A percentile compares a stretch with the other conserved stretches of the same genome.
Evolutionary conservation across 2,113 vertebrate genomes (phyloP).

Genomic region (Hirundichthys speculiger): DNA sequence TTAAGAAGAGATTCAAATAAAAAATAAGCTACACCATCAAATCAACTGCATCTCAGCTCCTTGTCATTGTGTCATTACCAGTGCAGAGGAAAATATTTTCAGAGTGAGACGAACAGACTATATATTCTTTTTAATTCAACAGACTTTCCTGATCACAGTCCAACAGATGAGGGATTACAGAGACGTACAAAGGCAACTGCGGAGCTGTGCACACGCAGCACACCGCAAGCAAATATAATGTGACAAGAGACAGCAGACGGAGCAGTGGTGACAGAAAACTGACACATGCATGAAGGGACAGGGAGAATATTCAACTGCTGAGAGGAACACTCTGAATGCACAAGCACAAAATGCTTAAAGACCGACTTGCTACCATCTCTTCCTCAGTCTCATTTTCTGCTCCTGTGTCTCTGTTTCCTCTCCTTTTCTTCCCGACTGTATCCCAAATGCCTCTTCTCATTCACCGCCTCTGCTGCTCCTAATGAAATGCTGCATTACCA

Average conservation of each 20-base stretch:
- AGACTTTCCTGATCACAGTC: slow-evolving; percentile 6
- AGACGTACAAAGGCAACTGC: slow-evolving; percentile 17
- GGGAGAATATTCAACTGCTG: slow-evolving; percentile 58
- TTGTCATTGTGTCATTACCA: background rate
- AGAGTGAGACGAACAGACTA: background rate
- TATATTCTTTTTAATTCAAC: background rate
- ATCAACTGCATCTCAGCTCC: too few species aligned
- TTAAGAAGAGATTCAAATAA: too few species aligned
- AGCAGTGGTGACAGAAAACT: slow-evolving; percentile 59
- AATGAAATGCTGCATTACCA: slow-evolving; percentile 72
- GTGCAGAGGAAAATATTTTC: slow-evolving; percentile 10
- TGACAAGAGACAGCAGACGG: slow-evolving; percentile 62
- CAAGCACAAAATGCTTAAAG: slow-evolving; percentile 15
- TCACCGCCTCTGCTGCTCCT: slow-evolving; percentile 60
- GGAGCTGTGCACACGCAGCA: slow-evolving; percentile 18
- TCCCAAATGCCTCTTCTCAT: slow-evolving; percentile 32
- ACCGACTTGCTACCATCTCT: slow-evolving; percentile 22
- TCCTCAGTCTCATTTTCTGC: slow-evolving; percentile 37
- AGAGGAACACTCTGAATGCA: slow-evolving; percentile 30
- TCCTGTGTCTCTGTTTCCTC: slow-evolving; percentile 28
- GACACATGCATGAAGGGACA: slow-evolving; percentile 48
- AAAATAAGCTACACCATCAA: too few species aligned
- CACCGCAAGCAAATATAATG: slow-evolving; percentile 56
- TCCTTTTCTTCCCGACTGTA: slow-evolving; percentile 11
- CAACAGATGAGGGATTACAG: slow-evolving; percentile 28